Percentiles rank a stretch among this genome's conserved stretches.
Evolutionary conservation across 1,140 invertebrate species (phyloP).

Genomic region (Mya arenaria): DNA sequence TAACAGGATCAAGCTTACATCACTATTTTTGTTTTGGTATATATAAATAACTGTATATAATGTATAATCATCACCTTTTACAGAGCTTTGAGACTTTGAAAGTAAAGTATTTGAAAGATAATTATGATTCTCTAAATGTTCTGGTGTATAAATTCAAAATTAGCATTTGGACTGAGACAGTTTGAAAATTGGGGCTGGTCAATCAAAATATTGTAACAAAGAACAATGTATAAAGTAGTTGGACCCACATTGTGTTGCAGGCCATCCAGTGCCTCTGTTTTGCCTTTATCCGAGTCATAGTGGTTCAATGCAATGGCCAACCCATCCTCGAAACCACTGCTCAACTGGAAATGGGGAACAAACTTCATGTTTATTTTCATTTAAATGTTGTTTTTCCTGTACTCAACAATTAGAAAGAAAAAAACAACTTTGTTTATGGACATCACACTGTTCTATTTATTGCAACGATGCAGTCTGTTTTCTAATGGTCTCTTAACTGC

Average conservation of each 20-base stretch:
- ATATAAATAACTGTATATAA: background rate
- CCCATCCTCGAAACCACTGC: conserved; percentile 87
- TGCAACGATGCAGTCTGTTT: no score
- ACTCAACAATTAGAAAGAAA: background rate
- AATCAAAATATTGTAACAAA: no score
- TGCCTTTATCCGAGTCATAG: conserved; percentile 83
- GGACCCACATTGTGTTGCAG: conserved; percentile 87
- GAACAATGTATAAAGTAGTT: background rate
- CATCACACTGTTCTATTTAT: no score
- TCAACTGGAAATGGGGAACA: conserved; percentile 80
- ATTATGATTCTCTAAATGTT: no score
- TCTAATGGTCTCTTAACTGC: no score
- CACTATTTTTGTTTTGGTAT: no score
- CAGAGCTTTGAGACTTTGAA: background rate
- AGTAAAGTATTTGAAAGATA: background rate
- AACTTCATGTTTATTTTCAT: background rate
- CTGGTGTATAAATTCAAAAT: no score
- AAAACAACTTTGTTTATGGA: no score
- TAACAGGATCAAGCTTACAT: no score
- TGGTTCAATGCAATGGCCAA: conserved; percentile 86
- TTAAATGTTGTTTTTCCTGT: background rate
- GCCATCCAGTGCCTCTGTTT: conserved; percentile 85
- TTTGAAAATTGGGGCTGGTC: background rate
- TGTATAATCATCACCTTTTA: background rate
- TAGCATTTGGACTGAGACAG: no score